A percentile compares a stretch with the other conserved stretches of the same genome.
Conservation (phyloP, 1,140 invertebrate genomes). For the Panagrolaimus sp. region DNA sequence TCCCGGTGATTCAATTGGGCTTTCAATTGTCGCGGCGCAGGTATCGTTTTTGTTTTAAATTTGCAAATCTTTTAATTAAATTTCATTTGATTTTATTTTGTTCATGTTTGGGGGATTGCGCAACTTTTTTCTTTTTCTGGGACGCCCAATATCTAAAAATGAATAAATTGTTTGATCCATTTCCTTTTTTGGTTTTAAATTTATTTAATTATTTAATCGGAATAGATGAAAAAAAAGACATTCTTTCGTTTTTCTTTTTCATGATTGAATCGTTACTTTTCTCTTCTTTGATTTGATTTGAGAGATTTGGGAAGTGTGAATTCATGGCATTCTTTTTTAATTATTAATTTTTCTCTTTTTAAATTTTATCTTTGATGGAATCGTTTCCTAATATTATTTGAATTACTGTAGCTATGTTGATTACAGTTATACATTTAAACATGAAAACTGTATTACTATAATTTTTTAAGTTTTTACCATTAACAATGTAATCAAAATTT, state of each 20-base stretch:
- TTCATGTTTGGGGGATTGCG: neutral
- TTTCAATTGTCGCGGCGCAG: constrained; percentile 56
- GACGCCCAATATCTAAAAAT: neutral
- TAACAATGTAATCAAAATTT: too few species aligned
- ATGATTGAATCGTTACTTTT: neutral
- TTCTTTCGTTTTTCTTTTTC: too few species aligned
- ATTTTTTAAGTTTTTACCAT: too few species aligned
- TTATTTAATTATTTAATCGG: neutral
- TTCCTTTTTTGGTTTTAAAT: too few species aligned
- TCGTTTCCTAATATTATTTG: neutral
- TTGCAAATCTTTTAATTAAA: neutral
- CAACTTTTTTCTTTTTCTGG: neutral
- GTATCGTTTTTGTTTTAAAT: constrained; percentile 21
- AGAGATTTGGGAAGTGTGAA: neutral
- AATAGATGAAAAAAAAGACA: too few species aligned
- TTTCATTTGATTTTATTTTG: neutral
- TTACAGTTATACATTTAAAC: too few species aligned
- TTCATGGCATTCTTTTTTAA: neutral
- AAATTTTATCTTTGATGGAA: neutral
- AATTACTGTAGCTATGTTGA: too few species aligned
- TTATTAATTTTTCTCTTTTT: neutral
- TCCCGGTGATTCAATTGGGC: constrained; percentile 41
- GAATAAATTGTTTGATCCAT: neutral
- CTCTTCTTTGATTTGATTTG: neutral
- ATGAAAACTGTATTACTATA: too few species aligned